These are phyloP conservation scores for Drosophila mulleri DNA, from an alignment of 2,888 invertebrate genomes.

Conservation along the genomic window DNA sequence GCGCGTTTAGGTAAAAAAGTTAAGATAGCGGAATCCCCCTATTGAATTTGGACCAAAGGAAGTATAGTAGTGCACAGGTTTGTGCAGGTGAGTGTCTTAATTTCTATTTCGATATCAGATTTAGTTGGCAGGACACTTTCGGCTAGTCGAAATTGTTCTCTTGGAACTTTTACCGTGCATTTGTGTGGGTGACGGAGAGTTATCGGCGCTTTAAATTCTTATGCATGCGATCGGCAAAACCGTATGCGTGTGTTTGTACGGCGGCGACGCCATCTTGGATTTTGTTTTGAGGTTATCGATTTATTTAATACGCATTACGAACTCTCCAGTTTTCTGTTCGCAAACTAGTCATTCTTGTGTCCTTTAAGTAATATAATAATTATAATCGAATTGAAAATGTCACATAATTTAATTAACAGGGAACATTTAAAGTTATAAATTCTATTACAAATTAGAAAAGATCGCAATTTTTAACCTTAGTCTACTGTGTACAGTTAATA, in stretches of 20 bases:
- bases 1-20: conserved; percentile 29
- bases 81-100: conserved; percentile 27
- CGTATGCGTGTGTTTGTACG: conserved; percentile 59
- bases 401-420: neutral
- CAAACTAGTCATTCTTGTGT: neutral
- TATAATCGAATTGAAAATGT: no score
- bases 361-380: neutral
- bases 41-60: neutral
- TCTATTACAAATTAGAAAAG: neutral
- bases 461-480: neutral
- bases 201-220: conserved; percentile 30
- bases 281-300: conserved; percentile 61
- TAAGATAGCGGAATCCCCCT: conserved; percentile 4
- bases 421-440: neutral
- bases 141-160: conserved; percentile 2
- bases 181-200: neutral
- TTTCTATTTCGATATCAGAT: neutral
- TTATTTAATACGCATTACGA: conserved; percentile 9
- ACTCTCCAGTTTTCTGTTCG: neutral
- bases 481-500: neutral
- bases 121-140: conserved; percentile 38
- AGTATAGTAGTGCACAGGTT: neutral
- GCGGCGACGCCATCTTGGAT: conserved; percentile 68
- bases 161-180: neutral
- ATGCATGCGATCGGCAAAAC: conserved; percentile 61